Conservation (phyloP, 1,140 invertebrate genomes). For the Ceratina japonica region DNA sequence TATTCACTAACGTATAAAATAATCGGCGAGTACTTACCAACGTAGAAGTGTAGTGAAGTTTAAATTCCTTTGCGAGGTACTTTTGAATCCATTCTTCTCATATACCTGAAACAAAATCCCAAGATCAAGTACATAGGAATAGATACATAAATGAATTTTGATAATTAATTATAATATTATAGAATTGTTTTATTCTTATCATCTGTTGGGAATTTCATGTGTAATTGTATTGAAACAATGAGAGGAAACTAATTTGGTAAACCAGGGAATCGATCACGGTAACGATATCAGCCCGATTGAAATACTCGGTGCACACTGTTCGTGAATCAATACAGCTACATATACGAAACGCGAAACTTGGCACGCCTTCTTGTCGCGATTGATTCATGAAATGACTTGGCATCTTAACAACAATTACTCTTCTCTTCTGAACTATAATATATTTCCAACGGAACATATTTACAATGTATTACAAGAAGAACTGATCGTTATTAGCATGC, state of each 20-base stretch:
- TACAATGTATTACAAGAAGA: neutral
- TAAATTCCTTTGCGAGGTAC: too few species aligned
- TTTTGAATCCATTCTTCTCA: too few species aligned
- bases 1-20: too few species aligned
- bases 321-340: constrained; percentile 16
- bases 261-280: neutral
- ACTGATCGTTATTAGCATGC: neutral
- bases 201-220: too few species aligned
- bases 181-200: too few species aligned
- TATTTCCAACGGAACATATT: neutral
- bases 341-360: constrained; percentile 23
- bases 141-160: too few species aligned
- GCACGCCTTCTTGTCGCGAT: constrained; percentile 13
- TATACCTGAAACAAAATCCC: too few species aligned
- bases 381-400: constrained; percentile 47
- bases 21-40: too few species aligned
- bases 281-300: constrained; percentile 5
- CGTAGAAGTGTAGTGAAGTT: too few species aligned
- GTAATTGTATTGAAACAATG: too few species aligned
- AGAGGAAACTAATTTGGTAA: neutral
- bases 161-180: too few species aligned
- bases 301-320: neutral
- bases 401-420: constrained; percentile 18
- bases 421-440: neutral
- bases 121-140: too few species aligned